Base-by-base conservation (phyloP, 2,113 vertebrate species). In the Emydura subglobosa region DNA sequence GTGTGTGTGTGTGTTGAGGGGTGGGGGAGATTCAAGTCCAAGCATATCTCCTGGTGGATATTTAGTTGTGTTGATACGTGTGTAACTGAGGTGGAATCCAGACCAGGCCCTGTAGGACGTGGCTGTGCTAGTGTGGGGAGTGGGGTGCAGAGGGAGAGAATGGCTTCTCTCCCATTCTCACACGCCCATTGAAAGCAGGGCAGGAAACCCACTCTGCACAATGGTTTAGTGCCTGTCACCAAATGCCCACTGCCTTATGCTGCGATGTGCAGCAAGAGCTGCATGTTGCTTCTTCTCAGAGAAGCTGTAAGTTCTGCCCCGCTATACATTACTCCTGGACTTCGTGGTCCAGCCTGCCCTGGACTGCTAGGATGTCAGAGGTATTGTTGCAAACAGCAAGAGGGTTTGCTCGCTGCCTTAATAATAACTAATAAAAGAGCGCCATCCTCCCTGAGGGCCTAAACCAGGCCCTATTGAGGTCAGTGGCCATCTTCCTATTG, bases 371-470 rank as follows among this genome's bases (percentile, higher is more conserved):
- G 47, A 47, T 47, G 47, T 47, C 47, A 47, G 47, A 8, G 85
- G 92, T 94, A 92, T 90, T 90, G 90, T 2, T 21, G 97, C 86
- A 96, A 96, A 85, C 89, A 53, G 83, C 74, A 57, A 6, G 85
- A 87, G 85, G 78, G 76, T 2, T 72, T 25, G 27, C 0, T 53
- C 51, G 14, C 13, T 53, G 51, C 16, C 51, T 53, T 53, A 53
- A 53, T 51, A 50, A 50, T 50, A 50, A 50, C 11, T 50, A 50
- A 50, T 13, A 53, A 53, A 53, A 17, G 51, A 53, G 51, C 51
- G 13, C 51, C 14, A 53, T 53, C 13, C 14, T 53, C 51, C 51
- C 14, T 53, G 51, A 16, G 51, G 51, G 51, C 51, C 51, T 53
- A 53, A 53, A 53, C 51, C 51, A 53, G 51, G 16, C 51, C 50